phyloP scores from a whole-genome alignment of 2,888 invertebrate genomes.

The Tipula helvola region DNA sequence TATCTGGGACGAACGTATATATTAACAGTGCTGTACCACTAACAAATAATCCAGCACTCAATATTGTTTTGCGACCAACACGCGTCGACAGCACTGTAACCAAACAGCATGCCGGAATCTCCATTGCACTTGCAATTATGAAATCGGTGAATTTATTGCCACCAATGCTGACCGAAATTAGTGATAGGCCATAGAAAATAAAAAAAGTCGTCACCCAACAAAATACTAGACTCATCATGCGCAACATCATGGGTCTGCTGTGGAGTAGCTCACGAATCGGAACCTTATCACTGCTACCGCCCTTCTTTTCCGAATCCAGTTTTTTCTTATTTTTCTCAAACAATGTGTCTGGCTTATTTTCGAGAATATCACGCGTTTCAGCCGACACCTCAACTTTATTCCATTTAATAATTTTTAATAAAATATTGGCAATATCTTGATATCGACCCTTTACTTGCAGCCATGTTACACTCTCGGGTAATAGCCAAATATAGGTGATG shows the following conservation, averaged over 20 bases:
- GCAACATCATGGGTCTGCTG: not conserved
- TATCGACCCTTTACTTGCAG: not conserved
- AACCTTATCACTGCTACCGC: constrained; percentile 26
- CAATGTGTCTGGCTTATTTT: not conserved
- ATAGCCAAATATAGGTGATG: not conserved
- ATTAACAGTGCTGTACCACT: no score
- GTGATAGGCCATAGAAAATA: not conserved
- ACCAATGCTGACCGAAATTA: not conserved
- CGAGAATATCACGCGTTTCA: not conserved
- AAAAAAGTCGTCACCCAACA: not conserved
- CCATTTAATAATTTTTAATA: not conserved
- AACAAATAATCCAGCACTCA: no score
- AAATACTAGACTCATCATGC: not conserved
- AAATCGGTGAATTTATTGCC: not conserved
- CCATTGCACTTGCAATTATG: not conserved
- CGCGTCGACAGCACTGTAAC: no score
- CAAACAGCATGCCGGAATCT: no score
- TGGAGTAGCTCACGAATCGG: constrained; percentile 18
- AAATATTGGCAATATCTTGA: not conserved
- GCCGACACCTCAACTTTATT: constrained; percentile 18
- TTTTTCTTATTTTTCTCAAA: constrained; percentile 29
- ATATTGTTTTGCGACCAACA: no score
- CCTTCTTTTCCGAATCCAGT: no score
- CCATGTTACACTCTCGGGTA: not conserved
- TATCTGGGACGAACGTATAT: no score